Base-by-base conservation (phyloP, 2,113 vertebrate species). In the Plecturocebus donacophilus region DNA sequence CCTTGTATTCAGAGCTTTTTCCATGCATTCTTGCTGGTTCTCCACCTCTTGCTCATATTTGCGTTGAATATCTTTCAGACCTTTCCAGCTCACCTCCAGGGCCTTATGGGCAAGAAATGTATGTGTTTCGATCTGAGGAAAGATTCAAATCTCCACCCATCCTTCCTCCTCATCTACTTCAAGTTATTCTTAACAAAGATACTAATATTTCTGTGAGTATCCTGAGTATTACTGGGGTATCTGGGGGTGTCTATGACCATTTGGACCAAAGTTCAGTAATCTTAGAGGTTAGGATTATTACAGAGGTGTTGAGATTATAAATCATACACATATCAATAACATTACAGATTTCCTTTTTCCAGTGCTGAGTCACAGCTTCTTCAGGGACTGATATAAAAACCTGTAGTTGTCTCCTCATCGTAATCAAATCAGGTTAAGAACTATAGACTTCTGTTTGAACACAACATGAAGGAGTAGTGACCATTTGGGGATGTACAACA, bases 171-270 rank as follows among this genome's bases (percentile, higher is more conserved):
- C 99, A 99, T 98, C 99, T 99, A n/a, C 99, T 99, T 71, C 99
- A 99, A 98, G 99, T 99, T 98, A 99, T 99, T 96, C 99, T 99
- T 92, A 99, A 99, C 99, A 99, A 99, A 98, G 99, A 99, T 98
- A 99, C 99, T 96, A 99, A 99, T 93, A 99, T 99, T 97, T 99
- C 99, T 54, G 99, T 99, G 97, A 99, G 99, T 99, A 96, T 71
- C 47, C 87, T 61, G n/a, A 32, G 13, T 25, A 73, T 81, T 70
- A 10, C 83, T 81, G 47, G 76, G 86, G 30, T 52, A 61, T 87
- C 35, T 80, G 23, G 80, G 47, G 38, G 7, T 91, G 64, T 77
- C 19, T 58, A 32, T 45, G 12, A 82, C 45, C 19, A 71, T 80
- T 11, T 47, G 45, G 76, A n/a, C 56, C 75, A 83, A 88, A 94